Evolutionary conservation across 2,888 invertebrate genomes (phyloP), one percentile per base, ranked within the genome.

Genomic region (Pherbina coryleti): DNA sequence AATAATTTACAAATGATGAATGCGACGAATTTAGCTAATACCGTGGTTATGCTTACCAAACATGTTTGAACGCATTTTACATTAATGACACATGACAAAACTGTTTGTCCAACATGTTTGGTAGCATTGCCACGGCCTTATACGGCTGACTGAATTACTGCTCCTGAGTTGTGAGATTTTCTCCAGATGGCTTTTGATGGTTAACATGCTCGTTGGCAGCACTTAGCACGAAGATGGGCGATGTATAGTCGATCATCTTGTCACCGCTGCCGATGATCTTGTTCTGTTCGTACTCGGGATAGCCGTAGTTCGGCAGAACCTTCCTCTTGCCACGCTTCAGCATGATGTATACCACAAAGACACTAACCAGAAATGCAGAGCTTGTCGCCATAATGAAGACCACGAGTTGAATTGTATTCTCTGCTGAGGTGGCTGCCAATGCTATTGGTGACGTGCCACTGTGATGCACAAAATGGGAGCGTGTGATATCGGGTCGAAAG

Each of bases 331-430:
- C 91, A 14, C 94, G 92, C 87, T 95, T 95, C 17, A 95, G 89
- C 92, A 95, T 93, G 3, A 95, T 92, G 17, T 95, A 91, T 4
- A 95, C 93, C 37, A 94, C 93, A 25, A 95, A 91, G 25, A 95
- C 93, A 86, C 94, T 94, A 86, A 95, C 94, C 77, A 95, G 92
- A 85, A 95, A 95, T 0, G 95, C 95, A 5, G 95, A 95, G 8
- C 94, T 94, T 0, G 95, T 94, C 31, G 94, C 95, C 74, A 95
- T 91, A 19, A 95, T 94, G 83, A 95, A 93, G 25, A 95, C 91
- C 60, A 95, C 94, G 14, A 95, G 93, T 86, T 95, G 95, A 85
- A 95, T 95, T 49, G 89, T 89, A 34, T 86, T 88, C 69, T 89
- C 88, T 0, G 94, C 81, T 1, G 88, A 83, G 1, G 85, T 85